Conservation (phyloP, 64 coral and sea anemone genomes). For the Montipora cactus region DNA sequence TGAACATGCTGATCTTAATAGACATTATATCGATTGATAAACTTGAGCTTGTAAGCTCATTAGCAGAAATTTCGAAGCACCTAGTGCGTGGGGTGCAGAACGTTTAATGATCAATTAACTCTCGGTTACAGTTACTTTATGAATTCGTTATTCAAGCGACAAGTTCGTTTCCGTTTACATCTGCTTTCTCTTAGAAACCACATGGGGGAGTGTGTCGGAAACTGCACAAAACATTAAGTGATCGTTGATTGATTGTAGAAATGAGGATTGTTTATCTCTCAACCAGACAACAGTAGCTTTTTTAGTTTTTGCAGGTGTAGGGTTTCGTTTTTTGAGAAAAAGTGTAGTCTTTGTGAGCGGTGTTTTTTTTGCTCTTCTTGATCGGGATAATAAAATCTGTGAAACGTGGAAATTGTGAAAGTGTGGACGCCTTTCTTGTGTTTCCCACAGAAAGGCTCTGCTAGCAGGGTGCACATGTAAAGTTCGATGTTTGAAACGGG, state of each 20-base stretch:
- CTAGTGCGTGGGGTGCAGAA: not conserved
- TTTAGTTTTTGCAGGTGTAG: not conserved
- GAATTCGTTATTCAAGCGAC: not conserved
- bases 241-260: no score
- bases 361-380: no score
- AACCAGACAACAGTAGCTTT: not conserved
- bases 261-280: not conserved
- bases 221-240: not conserved
- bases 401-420: not conserved
- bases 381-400: not conserved
- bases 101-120: constrained; percentile 1
- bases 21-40: not conserved
- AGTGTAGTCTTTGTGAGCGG: no score
- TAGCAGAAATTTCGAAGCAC: not conserved
- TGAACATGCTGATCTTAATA: not conserved
- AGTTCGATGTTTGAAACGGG: no score
- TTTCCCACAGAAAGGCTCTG: not conserved
- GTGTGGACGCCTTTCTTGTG: constrained; percentile 24
- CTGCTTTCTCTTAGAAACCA: not conserved
- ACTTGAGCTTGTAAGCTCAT: not conserved
- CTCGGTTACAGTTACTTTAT: not conserved
- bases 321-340: not conserved
- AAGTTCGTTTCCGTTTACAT: not conserved
- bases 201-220: not conserved
- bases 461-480: no score